Base-by-base conservation (phyloP, 2,113 vertebrate genomes). In the Corapipo altera region DNA sequence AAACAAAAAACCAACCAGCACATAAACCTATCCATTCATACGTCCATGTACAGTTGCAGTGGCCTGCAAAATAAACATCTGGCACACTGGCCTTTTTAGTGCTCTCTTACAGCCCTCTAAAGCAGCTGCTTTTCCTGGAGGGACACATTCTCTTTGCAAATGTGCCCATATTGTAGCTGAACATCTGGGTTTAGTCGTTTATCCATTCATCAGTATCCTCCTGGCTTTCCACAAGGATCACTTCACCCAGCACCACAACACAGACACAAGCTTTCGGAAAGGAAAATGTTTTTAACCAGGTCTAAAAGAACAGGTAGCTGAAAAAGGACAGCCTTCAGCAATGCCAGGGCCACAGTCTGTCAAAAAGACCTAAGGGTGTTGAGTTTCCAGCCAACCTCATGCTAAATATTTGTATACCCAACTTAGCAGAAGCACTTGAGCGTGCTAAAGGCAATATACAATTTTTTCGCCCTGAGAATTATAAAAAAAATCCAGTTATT, bases 401-500 rank as follows among this genome's bases (percentile, higher is more conserved):
- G 1, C 16, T 17, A 48, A 71, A 41, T 32, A 43, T 43, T 46
- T 43, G 28, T 11, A 37, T 0, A 21, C 11, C 28, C 22, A 43
- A 28, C 55, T 65, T 52, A 51, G 48, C 84, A 76, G 58, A 55
- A 79, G 6, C 16, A 6, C 9, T 67, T 22, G 5, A 85, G 26
- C 51, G 28, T 5, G 15, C 39, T 33, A 54, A 41, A 59, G 24
- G 33, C 39, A 37, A 12, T 2, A 33, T 2, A 21, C 3, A 7
- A 0, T 3, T 48, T 26, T n/a, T 15, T 8, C 3, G 12, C 3
- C 30, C 11, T 3, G 1, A 22, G 6, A 15, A 55, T 58, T 46
- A 33, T 19, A 27, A 33, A 22, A 46, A 48, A 62, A 4, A 11
- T 8, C 33, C 32, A 26, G 10, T 37, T 20, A 11, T n/a, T 21